phyloP scores from a whole-genome alignment of 2,888 invertebrate species.

The Andrena hattorfiana region DNA sequence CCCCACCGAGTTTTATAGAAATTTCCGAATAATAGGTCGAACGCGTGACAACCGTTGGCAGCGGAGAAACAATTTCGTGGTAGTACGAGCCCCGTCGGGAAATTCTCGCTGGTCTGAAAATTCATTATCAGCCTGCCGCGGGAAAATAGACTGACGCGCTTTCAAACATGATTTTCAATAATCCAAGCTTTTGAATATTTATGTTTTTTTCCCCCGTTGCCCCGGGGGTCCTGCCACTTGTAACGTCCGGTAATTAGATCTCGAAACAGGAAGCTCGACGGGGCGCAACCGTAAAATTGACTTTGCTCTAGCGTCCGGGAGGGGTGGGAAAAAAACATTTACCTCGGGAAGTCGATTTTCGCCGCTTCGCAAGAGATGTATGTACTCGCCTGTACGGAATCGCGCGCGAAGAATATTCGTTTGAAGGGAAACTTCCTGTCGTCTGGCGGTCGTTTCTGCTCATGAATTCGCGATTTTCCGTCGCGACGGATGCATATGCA shows the following conservation, averaged over 20 bases:
- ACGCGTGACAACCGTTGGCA: conserved; percentile 15
- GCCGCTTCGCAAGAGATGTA: background rate
- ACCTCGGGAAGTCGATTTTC: background rate
- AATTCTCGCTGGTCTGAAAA: conserved; percentile 30
- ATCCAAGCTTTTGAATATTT: conserved; percentile 54
- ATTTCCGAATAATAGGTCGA: conserved; percentile 32
- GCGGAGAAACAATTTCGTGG: conserved; percentile 41
- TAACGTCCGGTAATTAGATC: conserved; percentile 19
- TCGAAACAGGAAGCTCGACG: conserved; percentile 4
- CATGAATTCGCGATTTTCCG: conserved; percentile 16
- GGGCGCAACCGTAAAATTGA: background rate
- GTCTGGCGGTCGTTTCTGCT: background rate
- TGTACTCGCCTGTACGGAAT: too few species aligned
- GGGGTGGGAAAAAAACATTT: background rate
- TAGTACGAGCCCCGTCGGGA: conserved; percentile 8
- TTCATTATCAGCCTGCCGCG: conserved; percentile 47
- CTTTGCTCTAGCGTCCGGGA: background rate
- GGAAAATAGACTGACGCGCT: conserved; percentile 41
- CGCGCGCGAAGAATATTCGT: too few species aligned
- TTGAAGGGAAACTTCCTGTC: too few species aligned
- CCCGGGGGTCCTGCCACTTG: conserved; percentile 5
- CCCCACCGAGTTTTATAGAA: conserved; percentile 23
- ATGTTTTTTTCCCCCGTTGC: background rate
- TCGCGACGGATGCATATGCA: conserved; percentile 59
- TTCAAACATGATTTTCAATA: conserved; percentile 54